Percentiles rank a stretch among this genome's conserved stretches.
Conservation (phyloP, 2,888 invertebrate species). For the Epirrhoe tristata region DNA sequence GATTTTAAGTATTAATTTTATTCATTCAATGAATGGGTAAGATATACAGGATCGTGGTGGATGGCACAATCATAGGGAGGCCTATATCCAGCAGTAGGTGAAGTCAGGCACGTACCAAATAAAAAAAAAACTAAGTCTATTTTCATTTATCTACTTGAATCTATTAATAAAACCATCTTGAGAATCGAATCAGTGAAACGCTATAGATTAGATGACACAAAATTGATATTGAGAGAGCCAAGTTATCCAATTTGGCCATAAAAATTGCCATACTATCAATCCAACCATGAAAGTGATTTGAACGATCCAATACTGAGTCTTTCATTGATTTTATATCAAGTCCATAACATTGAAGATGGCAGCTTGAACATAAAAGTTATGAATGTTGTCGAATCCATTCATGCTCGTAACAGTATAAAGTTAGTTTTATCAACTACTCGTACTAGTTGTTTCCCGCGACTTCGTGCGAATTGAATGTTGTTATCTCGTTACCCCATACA, state of each 20-base stretch:
- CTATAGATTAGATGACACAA: slow-evolving; percentile 13
- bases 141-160: too few species aligned
- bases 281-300: slow-evolving; percentile 43
- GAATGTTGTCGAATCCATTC: slow-evolving; percentile 1
- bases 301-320: slow-evolving; percentile 53
- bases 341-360: slow-evolving; percentile 6
- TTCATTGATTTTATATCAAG: slow-evolving; percentile 28
- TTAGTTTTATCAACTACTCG: neutral
- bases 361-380: slow-evolving; percentile 8
- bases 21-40: too few species aligned
- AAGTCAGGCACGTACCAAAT: too few species aligned
- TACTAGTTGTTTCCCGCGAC: too few species aligned
- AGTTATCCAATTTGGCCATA: slow-evolving; percentile 18
- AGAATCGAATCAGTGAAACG: neutral
- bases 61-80: too few species aligned
- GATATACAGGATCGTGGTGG: too few species aligned
- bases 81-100: too few species aligned
- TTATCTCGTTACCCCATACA: too few species aligned
- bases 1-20: neutral
- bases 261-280: slow-evolving; percentile 23
- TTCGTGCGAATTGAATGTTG: too few species aligned
- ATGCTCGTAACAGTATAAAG: neutral
- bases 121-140: too few species aligned
- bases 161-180: too few species aligned
- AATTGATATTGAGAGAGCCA: slow-evolving; percentile 22